These are phyloP conservation scores for Lates calcarifer DNA, from an alignment of 2,113 vertebrate species.

Conservation along the genomic window DNA sequence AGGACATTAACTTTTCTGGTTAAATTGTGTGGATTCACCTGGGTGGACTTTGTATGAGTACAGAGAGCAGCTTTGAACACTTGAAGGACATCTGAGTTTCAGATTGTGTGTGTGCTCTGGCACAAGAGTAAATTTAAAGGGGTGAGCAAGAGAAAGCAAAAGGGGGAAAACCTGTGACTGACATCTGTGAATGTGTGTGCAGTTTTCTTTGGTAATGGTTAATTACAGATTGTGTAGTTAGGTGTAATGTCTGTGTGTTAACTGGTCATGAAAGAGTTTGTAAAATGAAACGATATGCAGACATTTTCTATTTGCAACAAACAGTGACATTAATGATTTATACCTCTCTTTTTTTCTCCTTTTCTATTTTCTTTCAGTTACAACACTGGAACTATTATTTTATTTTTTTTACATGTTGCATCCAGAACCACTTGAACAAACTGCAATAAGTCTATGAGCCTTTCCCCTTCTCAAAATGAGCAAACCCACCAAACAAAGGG, in stretches of 20 bases:
- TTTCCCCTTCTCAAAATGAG: conserved; percentile 71
- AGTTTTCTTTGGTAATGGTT: background rate
- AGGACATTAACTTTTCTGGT: background rate
- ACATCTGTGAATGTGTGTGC: conserved; percentile 1
- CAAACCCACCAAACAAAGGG: conserved; percentile 68
- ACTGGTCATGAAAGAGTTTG: background rate
- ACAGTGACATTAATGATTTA: background rate
- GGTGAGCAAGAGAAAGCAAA: background rate
- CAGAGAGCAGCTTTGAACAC: background rate
- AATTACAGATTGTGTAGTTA: background rate
- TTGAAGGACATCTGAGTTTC: background rate
- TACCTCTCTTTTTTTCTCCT: conserved; percentile 7
- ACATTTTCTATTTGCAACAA: background rate
- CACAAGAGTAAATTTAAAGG: background rate
- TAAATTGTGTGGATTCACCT: background rate
- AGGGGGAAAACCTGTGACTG: background rate
- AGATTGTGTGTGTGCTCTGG: conserved; percentile 1
- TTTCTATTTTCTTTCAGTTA: conserved; percentile 34
- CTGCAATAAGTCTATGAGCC: conserved; percentile 71
- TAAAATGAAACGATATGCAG: background rate
- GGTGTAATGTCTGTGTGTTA: background rate
- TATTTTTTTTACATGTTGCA: conserved; percentile 35
- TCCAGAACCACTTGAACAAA: conserved; percentile 69
- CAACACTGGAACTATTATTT: conserved; percentile 52
- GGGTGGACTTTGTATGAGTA: background rate